Percentiles rank a stretch among this genome's conserved stretches.
These are phyloP conservation scores for Lacerta viridis DNA, from an alignment of 2,797 vertebrate genomes.

Conservation along the genomic window DNA sequence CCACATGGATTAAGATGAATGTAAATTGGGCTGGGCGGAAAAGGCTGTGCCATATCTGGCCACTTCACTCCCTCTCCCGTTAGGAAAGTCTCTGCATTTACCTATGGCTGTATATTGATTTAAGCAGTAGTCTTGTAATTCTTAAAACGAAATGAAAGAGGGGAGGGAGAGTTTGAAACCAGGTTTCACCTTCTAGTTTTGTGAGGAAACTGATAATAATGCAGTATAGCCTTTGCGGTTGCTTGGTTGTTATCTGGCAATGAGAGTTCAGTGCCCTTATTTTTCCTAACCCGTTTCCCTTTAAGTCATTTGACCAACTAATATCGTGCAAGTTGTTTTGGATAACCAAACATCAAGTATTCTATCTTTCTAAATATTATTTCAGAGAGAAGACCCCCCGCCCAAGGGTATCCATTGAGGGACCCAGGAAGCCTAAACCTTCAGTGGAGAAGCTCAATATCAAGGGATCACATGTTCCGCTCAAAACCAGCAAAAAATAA, in stretches of 20 bases:
- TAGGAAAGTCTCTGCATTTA: not conserved
- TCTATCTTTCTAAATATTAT: conserved; percentile 28
- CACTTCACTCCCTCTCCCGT: not conserved
- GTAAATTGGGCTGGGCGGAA: not conserved
- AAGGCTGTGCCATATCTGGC: not conserved
- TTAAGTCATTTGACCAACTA: not conserved
- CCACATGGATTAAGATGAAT: not conserved
- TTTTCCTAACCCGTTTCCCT: not conserved
- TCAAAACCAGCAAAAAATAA: conserved; percentile 83
- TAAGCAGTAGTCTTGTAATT: not conserved
- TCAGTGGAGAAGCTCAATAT: conserved; percentile 75
- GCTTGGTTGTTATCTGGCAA: not conserved
- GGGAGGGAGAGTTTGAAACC: not conserved
- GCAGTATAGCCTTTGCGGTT: not conserved
- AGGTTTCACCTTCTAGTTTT: not conserved
- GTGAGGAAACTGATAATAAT: not conserved
- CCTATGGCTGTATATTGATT: not conserved
- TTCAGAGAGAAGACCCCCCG: conserved; percentile 80
- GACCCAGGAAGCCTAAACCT: conserved; percentile 56
- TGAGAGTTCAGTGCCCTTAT: not conserved
- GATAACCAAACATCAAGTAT: not conserved
- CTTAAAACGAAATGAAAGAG: not conserved
- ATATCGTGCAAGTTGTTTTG: not conserved
- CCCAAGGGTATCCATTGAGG: conserved; percentile 61
- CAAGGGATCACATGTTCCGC: conserved; percentile 76